These are phyloP conservation scores for Apostichopus japonicus DNA, from an alignment of 35 echinoderm and acorn worm species.

Conservation along the genomic window DNA sequence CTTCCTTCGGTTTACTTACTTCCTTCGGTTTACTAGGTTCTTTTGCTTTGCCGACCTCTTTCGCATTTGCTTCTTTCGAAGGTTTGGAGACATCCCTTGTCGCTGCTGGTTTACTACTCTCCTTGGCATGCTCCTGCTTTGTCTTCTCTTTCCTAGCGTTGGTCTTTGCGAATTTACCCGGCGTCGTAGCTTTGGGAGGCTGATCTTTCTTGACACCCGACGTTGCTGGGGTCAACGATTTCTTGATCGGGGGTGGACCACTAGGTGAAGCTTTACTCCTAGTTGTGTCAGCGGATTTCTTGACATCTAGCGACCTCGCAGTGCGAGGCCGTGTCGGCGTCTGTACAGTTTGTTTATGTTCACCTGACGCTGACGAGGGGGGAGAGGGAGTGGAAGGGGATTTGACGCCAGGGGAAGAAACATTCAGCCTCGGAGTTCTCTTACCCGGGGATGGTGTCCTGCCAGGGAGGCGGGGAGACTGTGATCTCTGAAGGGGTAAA, in stretches of 20 bases:
- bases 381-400: constrained; percentile 32
- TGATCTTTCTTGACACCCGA: constrained; percentile 5
- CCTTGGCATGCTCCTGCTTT: constrained; percentile 4
- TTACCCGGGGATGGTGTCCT: constrained; percentile 29
- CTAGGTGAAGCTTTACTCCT: constrained; percentile 46
- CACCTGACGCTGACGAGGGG: constrained; percentile 40
- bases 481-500: constrained; percentile 28
- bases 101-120: constrained; percentile 13
- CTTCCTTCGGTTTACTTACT: constrained; percentile 7
- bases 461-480: constrained; percentile 35
- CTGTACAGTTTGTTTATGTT: not conserved
- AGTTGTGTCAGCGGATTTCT: constrained; percentile 1
- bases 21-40: constrained; percentile 5
- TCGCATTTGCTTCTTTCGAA: not conserved
- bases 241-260: constrained; percentile 60
- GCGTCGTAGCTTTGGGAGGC: constrained; percentile 33
- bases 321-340: constrained; percentile 34
- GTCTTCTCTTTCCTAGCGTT: constrained; percentile 40
- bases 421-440: constrained; percentile 10
- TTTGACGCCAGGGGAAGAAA: constrained; percentile 17
- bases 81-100: constrained; percentile 19
- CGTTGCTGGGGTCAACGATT: constrained; percentile 35
- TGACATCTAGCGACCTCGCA: not conserved
- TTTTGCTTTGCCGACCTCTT: not conserved
- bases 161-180: constrained; percentile 14